Evolutionary conservation across 2,113 vertebrate genomes (phyloP).

Genomic region (Planiliza haematocheilus): DNA sequence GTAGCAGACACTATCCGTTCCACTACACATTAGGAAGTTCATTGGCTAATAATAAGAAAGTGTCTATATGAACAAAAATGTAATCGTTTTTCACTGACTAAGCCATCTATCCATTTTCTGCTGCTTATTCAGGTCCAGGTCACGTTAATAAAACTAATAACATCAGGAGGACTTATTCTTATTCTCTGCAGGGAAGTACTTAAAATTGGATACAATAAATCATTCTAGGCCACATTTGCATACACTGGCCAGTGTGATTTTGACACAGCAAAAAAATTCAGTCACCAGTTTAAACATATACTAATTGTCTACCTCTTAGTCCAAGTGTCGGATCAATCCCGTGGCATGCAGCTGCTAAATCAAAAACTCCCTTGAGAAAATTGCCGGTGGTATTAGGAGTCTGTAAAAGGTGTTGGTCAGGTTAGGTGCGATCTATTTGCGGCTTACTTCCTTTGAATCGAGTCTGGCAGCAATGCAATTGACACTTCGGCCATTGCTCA

Average conservation of each 20-base stretch:
- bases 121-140: background rate
- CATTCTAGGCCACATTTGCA: background rate
- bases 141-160: background rate
- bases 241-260: background rate
- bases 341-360: slow-evolving; percentile 3
- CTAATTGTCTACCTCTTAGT: background rate
- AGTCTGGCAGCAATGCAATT: slow-evolving; percentile 53
- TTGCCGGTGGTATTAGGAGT: slow-evolving; percentile 7
- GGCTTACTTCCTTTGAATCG: slow-evolving; percentile 30
- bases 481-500: slow-evolving; percentile 58
- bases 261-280: background rate
- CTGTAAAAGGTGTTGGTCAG: slow-evolving; percentile 45
- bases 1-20: background rate
- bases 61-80: too few species aligned
- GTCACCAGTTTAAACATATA: background rate
- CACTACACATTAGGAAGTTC: background rate
- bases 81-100: too few species aligned
- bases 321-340: background rate
- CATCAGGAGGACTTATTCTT: background rate
- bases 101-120: background rate
- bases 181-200: background rate
- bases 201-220: background rate
- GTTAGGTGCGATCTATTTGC: slow-evolving; percentile 50
- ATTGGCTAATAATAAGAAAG: background rate
- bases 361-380: slow-evolving; percentile 27